Conservation (phyloP, 2,888 invertebrate genomes). For the Pseudolycoriella hygida region DNA sequence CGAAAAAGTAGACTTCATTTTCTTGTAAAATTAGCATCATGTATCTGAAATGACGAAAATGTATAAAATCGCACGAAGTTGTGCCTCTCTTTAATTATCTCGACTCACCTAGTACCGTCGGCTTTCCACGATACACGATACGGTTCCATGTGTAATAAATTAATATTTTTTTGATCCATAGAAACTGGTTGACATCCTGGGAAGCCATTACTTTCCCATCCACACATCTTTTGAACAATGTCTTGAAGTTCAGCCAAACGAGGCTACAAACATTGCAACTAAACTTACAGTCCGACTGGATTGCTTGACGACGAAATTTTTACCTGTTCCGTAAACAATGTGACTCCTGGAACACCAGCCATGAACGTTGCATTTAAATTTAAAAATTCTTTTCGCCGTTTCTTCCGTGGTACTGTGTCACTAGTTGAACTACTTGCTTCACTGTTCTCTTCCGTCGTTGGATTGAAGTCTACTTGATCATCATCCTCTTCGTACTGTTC, state of each 20-base stretch:
- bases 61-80: not conserved
- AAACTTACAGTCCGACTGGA: too few species aligned
- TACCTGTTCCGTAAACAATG: constrained; percentile 43
- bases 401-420: constrained; percentile 21
- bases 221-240: constrained; percentile 62
- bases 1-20: constrained; percentile 79
- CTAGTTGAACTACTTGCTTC: constrained; percentile 5
- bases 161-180: constrained; percentile 72
- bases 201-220: constrained; percentile 65
- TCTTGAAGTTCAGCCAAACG: constrained; percentile 47
- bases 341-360: constrained; percentile 69
- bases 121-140: constrained; percentile 99
- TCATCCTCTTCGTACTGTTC: constrained; percentile 1
- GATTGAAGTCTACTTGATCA: not conserved
- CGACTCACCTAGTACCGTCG: constrained; percentile 71
- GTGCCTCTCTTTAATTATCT: not conserved
- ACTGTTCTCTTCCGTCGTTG: not conserved
- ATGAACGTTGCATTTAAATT: constrained; percentile 61
- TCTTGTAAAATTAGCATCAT: constrained; percentile 88
- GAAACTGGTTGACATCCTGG: constrained; percentile 97
- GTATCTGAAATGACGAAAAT: constrained; percentile 37
- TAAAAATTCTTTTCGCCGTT: constrained; percentile 32
- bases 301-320: constrained; percentile 15
- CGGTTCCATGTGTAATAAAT: constrained; percentile 54
- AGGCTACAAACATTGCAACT: constrained; percentile 15